Percentiles rank a stretch among this genome's conserved stretches.
These are phyloP conservation scores for Paramisgurnus dabryanus DNA, from an alignment of 2,113 vertebrate genomes.

Conservation along the genomic window DNA sequence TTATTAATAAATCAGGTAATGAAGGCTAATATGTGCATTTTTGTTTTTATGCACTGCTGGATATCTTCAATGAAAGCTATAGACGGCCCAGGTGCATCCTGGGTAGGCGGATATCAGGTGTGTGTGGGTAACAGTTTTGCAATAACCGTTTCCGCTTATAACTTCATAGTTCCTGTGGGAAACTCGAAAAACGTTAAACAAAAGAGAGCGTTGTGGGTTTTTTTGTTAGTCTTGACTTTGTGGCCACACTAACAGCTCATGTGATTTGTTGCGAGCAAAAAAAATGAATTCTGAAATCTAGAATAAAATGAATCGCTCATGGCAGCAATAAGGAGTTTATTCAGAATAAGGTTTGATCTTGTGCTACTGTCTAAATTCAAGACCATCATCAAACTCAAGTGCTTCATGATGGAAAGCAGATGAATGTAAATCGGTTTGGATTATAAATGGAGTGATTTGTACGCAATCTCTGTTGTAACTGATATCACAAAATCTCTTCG, in stretches of 20 bases:
- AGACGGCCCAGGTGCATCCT: slow-evolving; percentile 30
- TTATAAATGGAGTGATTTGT: slow-evolving; percentile 10
- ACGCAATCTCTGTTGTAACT: background rate
- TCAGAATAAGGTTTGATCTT: background rate
- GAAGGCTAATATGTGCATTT: background rate
- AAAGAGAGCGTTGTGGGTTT: too few relatives aligned
- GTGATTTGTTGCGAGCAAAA: too few relatives aligned
- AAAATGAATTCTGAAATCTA: too few relatives aligned
- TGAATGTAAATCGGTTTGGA: background rate
- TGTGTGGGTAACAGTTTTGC: background rate
- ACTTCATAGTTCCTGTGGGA: background rate
- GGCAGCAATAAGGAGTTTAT: background rate
- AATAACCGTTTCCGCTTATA: background rate
- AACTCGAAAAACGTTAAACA: background rate
- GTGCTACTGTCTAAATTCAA: slow-evolving; percentile 4
- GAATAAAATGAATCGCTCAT: background rate
- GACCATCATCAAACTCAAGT: background rate
- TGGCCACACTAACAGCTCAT: background rate
- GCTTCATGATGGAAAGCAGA: slow-evolving; percentile 26
- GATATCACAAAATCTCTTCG: slow-evolving; percentile 2
- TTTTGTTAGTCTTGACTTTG: background rate
- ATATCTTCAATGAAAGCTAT: background rate
- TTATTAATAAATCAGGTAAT: slow-evolving; percentile 1
- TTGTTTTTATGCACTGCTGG: background rate
- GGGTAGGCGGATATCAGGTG: slow-evolving; percentile 19